These are phyloP conservation scores for Geothlypis trichas DNA, from an alignment of 2,113 vertebrate genomes.

Conservation along the genomic window DNA sequence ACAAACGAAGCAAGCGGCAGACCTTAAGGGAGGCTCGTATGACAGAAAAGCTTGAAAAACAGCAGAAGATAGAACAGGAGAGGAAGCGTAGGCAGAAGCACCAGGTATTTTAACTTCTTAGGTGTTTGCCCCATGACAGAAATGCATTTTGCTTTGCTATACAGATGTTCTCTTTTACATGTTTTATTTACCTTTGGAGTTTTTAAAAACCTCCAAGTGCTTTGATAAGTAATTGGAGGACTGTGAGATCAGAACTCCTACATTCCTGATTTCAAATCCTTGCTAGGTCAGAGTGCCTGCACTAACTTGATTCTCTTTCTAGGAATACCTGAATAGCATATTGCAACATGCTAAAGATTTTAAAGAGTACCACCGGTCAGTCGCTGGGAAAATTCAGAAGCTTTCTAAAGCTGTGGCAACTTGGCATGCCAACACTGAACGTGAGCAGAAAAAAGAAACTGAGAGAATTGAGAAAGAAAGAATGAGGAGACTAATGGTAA, in stretches of 20 bases:
- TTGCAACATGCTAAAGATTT: slow-evolving; percentile 99
- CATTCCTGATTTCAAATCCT: neutral
- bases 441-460: slow-evolving; percentile 98
- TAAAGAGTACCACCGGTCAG: slow-evolving; percentile 95
- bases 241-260: fast-evolving
- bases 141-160: neutral
- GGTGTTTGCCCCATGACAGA: neutral
- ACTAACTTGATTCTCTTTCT: slow-evolving; percentile 29
- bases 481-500: slow-evolving; percentile 97
- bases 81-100: slow-evolving; percentile 97
- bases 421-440: slow-evolving; percentile 97
- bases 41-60: slow-evolving; percentile 98
- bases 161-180: fast-evolving
- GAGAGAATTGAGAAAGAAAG: slow-evolving; percentile 98
- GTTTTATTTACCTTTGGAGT: neutral
- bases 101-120: slow-evolving; percentile 76
- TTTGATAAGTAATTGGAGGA: neutral
- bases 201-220: neutral
- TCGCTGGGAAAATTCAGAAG: slow-evolving; percentile 95
- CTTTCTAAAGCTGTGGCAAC: slow-evolving; percentile 92
- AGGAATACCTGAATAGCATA: slow-evolving; percentile 99
- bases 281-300: neutral
- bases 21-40: slow-evolving; percentile 95
- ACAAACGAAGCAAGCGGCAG: slow-evolving; percentile 96
- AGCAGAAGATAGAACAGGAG: slow-evolving; percentile 98